phyloP scores from a whole-genome alignment of 2,797 vertebrate genomes.

The Monodelphis domestica region DNA sequence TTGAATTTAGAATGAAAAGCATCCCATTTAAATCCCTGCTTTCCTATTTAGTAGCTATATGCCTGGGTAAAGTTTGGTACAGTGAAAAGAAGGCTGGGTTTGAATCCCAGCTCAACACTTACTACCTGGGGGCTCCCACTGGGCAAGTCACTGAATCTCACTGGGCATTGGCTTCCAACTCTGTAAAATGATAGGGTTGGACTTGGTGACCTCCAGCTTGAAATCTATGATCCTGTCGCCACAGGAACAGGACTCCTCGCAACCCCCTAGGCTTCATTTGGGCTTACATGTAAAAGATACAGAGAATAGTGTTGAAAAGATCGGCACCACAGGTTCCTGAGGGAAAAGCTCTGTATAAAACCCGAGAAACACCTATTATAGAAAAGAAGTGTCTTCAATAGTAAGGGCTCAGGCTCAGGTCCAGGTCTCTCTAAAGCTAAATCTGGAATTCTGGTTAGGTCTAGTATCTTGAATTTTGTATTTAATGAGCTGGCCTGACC shows the following conservation, averaged over 20 bases:
- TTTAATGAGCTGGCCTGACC: not conserved
- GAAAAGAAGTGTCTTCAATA: not conserved
- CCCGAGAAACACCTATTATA: not conserved
- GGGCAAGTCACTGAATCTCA: no score
- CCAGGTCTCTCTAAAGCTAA: not conserved
- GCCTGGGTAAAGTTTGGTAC: not conserved
- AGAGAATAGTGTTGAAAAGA: no score
- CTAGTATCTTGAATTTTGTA: not conserved
- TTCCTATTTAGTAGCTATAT: not conserved
- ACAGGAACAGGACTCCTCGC: no score
- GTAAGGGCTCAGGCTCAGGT: not conserved
- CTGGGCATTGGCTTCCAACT: no score
- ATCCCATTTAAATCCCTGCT: not conserved
- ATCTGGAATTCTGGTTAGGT: not conserved
- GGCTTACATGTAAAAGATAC: no score
- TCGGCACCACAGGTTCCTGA: no score
- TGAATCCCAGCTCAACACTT: no score
- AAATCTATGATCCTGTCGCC: no score
- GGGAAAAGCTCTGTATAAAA: not conserved
- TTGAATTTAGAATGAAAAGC: not conserved
- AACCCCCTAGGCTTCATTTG: no score
- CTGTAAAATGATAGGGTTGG: no score
- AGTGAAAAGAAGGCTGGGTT: not conserved
- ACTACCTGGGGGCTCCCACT: no score
- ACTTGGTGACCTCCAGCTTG: no score